Evolutionary conservation across 2,888 invertebrate genomes (phyloP).

Genomic region (Trypoxylon attenuatum): DNA sequence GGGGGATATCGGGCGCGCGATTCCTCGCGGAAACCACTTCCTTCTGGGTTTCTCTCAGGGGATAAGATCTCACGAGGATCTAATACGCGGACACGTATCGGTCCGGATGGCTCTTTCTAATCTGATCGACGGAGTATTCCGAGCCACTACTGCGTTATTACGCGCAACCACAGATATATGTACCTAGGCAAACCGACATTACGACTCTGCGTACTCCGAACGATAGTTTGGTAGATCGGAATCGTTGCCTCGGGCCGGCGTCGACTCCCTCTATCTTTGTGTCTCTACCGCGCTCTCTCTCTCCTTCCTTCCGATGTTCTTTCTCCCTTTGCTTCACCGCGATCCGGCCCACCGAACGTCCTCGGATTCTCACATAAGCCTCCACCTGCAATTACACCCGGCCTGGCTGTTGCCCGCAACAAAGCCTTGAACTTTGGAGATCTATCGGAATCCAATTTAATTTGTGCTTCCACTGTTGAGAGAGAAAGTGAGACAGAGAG

Average conservation of each 20-base stretch:
- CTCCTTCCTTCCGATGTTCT: background rate
- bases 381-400: conserved; percentile 25
- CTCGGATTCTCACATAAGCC: conserved; percentile 36
- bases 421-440: background rate
- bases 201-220: conserved; percentile 42
- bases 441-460: conserved; percentile 7
- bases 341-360: conserved; percentile 22
- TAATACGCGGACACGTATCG: conserved; percentile 53
- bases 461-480: background rate
- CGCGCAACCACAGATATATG: conserved; percentile 46
- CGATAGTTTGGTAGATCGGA: conserved; percentile 64
- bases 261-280: conserved; percentile 7
- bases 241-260: conserved; percentile 58
- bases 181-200: conserved; percentile 35
- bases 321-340: background rate
- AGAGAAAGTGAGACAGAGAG: background rate
- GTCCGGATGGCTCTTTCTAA: conserved; percentile 54
- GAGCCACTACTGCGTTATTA: conserved; percentile 62
- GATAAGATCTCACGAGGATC: conserved; percentile 57
- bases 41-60: conserved; percentile 45
- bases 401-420: background rate
- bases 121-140: conserved; percentile 61
- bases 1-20: background rate
- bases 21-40: conserved; percentile 39
- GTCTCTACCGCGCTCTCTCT: conserved; percentile 32